These are phyloP conservation scores for Cariama cristata DNA, from an alignment of 2,113 vertebrate genomes.

Conservation along the genomic window DNA sequence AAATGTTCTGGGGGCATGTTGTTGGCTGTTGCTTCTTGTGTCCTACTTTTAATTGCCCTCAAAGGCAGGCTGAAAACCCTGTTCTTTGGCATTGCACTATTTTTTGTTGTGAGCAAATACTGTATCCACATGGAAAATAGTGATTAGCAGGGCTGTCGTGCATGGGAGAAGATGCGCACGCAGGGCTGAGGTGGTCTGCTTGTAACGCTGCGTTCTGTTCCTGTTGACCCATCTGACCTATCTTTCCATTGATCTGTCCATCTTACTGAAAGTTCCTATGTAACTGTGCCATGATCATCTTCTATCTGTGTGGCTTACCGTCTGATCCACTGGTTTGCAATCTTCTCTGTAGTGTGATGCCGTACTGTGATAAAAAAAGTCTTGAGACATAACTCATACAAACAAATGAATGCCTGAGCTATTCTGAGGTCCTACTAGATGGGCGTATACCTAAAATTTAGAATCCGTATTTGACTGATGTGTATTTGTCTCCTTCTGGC, in stretches of 20 bases:
- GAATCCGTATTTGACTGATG: background rate
- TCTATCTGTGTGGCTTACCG: background rate
- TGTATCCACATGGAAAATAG: background rate
- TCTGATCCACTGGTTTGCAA: background rate
- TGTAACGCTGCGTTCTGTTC: background rate
- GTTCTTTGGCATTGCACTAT: background rate
- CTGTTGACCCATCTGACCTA: background rate
- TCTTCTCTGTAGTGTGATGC: background rate
- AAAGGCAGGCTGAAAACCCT: background rate
- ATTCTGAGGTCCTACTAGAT: background rate
- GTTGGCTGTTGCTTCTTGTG: background rate
- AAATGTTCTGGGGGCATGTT: background rate
- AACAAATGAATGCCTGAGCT: background rate
- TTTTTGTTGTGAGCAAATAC: background rate
- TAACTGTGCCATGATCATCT: background rate
- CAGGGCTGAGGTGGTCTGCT: background rate
- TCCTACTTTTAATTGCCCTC: background rate
- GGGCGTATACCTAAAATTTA: background rate
- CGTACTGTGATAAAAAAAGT: background rate
- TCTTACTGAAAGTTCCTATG: background rate
- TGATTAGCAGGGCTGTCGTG: background rate
- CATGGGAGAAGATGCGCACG: background rate
- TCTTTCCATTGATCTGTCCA: background rate
- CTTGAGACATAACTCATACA: background rate
- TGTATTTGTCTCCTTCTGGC: background rate